A percentile compares a stretch with the other conserved stretches of the same genome.
These are phyloP conservation scores for Cathartes aura DNA, from an alignment of 2,113 vertebrate genomes.

Conservation along the genomic window DNA sequence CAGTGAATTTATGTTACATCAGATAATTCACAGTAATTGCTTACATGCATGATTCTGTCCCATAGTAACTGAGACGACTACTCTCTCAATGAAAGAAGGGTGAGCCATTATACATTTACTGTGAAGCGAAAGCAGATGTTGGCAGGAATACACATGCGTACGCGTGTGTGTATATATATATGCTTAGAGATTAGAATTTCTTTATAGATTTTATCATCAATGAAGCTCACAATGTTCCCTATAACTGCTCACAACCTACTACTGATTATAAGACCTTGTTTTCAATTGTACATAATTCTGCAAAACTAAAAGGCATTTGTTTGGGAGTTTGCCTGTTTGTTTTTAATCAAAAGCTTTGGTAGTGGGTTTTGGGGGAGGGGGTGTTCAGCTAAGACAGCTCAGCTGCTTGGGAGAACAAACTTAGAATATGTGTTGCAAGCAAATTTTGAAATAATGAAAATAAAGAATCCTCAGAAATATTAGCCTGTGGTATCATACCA, in stretches of 20 bases:
- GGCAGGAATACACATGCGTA: neutral
- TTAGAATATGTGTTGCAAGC: neutral
- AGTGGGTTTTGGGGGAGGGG: neutral
- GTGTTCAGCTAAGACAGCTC: neutral
- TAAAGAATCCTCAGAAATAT: neutral
- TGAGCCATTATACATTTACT: neutral
- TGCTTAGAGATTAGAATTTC: neutral
- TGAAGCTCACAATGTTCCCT: neutral
- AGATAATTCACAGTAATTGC: constrained; percentile 10
- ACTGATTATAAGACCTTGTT: neutral
- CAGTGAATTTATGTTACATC: constrained; percentile 4
- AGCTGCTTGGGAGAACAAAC: neutral
- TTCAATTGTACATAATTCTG: neutral
- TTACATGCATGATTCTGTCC: neutral
- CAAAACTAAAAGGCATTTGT: neutral
- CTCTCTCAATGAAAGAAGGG: neutral
- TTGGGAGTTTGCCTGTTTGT: neutral
- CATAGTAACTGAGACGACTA: neutral
- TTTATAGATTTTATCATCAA: neutral
- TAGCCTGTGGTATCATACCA: neutral
- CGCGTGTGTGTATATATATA: too few relatives aligned
- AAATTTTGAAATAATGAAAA: neutral
- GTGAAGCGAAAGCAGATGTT: constrained; percentile 13
- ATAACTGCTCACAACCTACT: neutral
- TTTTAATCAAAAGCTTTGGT: neutral